A percentile compares a stretch with the other conserved stretches of the same genome.
phyloP scores from a whole-genome alignment of 2,888 invertebrate species.

The Callimorpha dominula region DNA sequence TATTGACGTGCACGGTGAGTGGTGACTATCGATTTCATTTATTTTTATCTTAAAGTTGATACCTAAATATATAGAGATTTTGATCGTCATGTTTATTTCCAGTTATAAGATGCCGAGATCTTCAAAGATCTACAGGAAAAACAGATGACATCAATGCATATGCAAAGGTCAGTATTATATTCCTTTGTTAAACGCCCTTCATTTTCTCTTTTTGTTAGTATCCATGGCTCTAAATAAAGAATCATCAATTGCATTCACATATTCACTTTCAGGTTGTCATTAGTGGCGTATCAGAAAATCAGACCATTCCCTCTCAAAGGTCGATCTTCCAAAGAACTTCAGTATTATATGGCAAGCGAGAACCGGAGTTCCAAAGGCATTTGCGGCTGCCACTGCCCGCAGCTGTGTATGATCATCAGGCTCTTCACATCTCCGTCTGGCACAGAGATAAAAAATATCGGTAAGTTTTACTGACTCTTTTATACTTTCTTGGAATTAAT shows the following conservation, averaged over 20 bases:
- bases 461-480: constrained; percentile 77
- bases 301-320: constrained; percentile 78
- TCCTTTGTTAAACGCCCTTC: background rate
- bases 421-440: constrained; percentile 94
- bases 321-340: constrained; percentile 92
- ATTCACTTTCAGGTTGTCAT: constrained; percentile 84
- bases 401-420: constrained; percentile 85
- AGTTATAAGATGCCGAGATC: constrained; percentile 93
- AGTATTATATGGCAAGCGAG: constrained; percentile 92
- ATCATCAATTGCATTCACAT: background rate
- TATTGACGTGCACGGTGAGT: constrained; percentile 91
- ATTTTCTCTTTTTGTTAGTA: background rate
- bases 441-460: constrained; percentile 93
- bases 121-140: constrained; percentile 89
- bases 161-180: constrained; percentile 88
- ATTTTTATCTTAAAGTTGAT: constrained; percentile 28
- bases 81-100: constrained; percentile 64
- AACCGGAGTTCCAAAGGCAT: constrained; percentile 93
- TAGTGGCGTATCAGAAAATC: constrained; percentile 78
- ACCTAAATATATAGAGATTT: constrained; percentile 21
- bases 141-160: constrained; percentile 91
- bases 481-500: background rate
- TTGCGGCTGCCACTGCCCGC: constrained; percentile 89
- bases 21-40: constrained; percentile 76
- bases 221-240: background rate